These are phyloP conservation scores for Poeciliopsis gracilis DNA, from an alignment of 2,797 vertebrate genomes.

Conservation along the genomic window DNA sequence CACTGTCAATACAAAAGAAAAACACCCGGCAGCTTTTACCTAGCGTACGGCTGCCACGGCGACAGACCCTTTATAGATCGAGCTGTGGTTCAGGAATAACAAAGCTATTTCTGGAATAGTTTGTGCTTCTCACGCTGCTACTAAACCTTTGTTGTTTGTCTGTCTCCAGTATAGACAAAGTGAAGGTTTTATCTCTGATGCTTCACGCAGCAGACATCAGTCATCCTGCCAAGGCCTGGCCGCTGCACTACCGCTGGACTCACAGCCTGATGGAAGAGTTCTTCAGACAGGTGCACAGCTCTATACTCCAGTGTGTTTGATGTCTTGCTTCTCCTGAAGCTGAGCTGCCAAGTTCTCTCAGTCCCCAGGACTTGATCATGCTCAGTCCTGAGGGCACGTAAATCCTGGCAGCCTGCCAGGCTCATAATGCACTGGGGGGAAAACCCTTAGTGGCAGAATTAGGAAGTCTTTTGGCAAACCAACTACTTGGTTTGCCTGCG, in stretches of 20 bases:
- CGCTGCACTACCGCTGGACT: slow-evolving; percentile 95
- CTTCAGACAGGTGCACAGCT: slow-evolving; percentile 89
- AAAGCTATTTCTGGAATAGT: background rate
- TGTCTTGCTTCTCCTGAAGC: background rate
- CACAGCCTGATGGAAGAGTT: slow-evolving; percentile 98
- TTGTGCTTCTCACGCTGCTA: background rate
- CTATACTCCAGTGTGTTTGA: background rate
- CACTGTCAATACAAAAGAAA: slow-evolving; percentile 18
- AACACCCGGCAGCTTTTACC: background rate
- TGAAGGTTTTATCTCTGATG: slow-evolving; percentile 96
- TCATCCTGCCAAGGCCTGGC: slow-evolving; percentile 95
- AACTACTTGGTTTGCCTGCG: too few relatives aligned
- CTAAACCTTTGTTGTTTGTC: background rate
- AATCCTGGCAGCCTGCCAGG: too few relatives aligned
- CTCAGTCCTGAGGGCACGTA: too few relatives aligned
- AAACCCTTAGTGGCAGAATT: too few relatives aligned
- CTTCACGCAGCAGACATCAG: slow-evolving; percentile 98
- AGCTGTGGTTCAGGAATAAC: background rate
- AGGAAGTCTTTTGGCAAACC: too few relatives aligned
- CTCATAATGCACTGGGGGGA: too few relatives aligned
- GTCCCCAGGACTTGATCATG: background rate
- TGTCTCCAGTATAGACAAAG: slow-evolving; percentile 91
- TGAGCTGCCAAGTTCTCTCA: background rate
- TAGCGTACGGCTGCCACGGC: background rate
- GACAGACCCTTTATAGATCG: background rate